These are phyloP conservation scores for Minunthozetes semirufus DNA, from an alignment of 2,888 invertebrate genomes.

Conservation along the genomic window DNA sequence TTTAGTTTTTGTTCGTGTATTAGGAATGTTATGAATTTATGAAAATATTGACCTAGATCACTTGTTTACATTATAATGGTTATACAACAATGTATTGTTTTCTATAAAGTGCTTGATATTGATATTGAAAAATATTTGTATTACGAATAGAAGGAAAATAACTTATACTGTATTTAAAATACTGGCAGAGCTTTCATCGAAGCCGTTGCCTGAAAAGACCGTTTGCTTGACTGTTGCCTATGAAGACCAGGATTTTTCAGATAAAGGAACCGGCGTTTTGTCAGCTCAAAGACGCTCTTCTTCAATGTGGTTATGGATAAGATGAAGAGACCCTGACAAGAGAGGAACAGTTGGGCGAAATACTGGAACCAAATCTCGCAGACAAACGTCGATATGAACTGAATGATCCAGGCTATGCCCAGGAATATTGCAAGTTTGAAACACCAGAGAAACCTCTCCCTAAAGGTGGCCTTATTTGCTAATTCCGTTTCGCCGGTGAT, in stretches of 20 bases:
- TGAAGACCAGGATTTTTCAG: not conserved
- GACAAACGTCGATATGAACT: constrained; percentile 3
- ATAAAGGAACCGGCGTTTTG: not conserved
- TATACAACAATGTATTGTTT: too few species aligned
- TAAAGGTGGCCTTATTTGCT: constrained; percentile 14
- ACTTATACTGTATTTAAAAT: not conserved
- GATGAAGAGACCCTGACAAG: constrained; percentile 16
- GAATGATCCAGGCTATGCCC: constrained; percentile 13
- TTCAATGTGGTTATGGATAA: constrained; percentile 15
- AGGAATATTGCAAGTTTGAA: not conserved
- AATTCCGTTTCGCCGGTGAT: constrained; percentile 14
- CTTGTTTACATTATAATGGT: too few species aligned
- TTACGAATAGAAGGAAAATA: too few species aligned
- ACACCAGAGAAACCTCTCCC: constrained; percentile 7
- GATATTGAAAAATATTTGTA: too few species aligned
- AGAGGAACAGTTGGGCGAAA: constrained; percentile 21
- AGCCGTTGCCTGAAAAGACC: constrained; percentile 7
- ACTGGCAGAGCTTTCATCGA: constrained; percentile 3
- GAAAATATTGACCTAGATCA: too few species aligned
- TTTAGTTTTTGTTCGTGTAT: too few species aligned
- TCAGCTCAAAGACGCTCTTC: not conserved
- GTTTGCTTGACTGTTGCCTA: constrained; percentile 3
- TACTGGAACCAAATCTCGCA: constrained; percentile 25
- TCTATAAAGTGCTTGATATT: too few species aligned
- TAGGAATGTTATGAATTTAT: not conserved